phyloP scores from a whole-genome alignment of 2,113 vertebrate species.

The Caracal caracal region DNA sequence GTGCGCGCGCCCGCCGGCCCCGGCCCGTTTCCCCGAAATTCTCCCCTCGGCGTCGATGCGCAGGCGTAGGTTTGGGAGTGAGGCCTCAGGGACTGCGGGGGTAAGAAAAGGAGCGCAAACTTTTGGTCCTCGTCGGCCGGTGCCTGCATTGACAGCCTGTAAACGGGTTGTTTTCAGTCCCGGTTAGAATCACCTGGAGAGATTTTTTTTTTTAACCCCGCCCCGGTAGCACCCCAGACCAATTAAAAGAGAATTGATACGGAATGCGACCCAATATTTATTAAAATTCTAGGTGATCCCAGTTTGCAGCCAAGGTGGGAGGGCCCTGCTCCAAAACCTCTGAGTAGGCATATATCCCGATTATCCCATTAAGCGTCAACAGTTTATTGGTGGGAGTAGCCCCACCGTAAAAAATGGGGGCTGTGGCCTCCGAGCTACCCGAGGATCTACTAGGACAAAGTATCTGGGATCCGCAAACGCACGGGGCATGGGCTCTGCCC shows the following conservation, averaged over 20 bases:
- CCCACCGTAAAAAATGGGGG: neutral
- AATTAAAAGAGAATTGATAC: neutral
- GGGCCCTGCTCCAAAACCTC: neutral
- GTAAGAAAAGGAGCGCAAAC: neutral
- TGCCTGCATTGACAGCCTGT: too few relatives aligned
- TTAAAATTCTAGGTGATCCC: neutral
- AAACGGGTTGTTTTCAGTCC: neutral
- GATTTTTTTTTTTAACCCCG: neutral
- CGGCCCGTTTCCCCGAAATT: neutral
- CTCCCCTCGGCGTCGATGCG: neutral
- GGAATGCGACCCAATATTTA: neutral
- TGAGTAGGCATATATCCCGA: neutral
- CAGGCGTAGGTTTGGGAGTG: too few relatives aligned
- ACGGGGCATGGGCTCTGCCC: neutral
- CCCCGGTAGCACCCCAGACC: neutral
- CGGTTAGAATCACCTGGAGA: neutral
- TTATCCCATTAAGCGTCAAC: neutral
- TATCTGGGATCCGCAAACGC: neutral
- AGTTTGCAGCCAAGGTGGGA: neutral
- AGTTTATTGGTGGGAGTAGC: neutral
- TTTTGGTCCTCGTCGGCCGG: neutral
- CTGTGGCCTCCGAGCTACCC: neutral
- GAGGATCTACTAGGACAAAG: neutral
- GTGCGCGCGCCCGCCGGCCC: neutral
- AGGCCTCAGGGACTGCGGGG: neutral